These are phyloP conservation scores for Xenentodon cancila DNA, from an alignment of 2,797 vertebrate genomes.

Conservation along the genomic window DNA sequence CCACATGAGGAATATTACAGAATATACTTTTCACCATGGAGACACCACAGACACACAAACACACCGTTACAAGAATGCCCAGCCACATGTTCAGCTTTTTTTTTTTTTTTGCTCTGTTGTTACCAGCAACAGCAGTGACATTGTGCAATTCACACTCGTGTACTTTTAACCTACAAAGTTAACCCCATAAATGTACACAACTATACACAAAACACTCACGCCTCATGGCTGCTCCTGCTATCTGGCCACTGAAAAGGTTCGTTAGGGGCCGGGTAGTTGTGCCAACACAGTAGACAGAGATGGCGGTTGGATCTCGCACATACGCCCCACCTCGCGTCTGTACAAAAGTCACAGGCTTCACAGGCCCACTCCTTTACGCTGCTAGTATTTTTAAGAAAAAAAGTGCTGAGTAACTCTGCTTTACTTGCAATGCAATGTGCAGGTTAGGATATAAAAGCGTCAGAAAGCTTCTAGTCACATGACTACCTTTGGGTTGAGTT, in stretches of 20 bases:
- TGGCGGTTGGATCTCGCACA: neutral
- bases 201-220: conserved; percentile 13
- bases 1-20: neutral
- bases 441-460: conserved; percentile 22
- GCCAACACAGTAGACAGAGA: neutral
- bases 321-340: neutral
- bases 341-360: neutral
- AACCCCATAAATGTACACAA: neutral
- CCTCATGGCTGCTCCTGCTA: neutral
- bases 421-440: neutral
- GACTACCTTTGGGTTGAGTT: neutral
- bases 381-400: neutral
- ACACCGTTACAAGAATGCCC: neutral
- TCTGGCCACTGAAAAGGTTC: conserved; percentile 1
- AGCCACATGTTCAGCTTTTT: conserved; percentile 16
- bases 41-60: neutral
- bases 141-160: conserved; percentile 26
- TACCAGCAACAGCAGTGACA: neutral
- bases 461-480: conserved; percentile 21
- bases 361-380: neutral
- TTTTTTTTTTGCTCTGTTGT: conserved; percentile 9
- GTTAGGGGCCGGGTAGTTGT: neutral
- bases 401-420: conserved; percentile 7
- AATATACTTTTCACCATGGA: conserved; percentile 4
- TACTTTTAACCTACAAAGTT: neutral